A percentile compares a stretch with the other conserved stretches of the same genome.
Evolutionary conservation across 2,113 vertebrate species (phyloP).

Genomic region (Crocuta crocuta): DNA sequence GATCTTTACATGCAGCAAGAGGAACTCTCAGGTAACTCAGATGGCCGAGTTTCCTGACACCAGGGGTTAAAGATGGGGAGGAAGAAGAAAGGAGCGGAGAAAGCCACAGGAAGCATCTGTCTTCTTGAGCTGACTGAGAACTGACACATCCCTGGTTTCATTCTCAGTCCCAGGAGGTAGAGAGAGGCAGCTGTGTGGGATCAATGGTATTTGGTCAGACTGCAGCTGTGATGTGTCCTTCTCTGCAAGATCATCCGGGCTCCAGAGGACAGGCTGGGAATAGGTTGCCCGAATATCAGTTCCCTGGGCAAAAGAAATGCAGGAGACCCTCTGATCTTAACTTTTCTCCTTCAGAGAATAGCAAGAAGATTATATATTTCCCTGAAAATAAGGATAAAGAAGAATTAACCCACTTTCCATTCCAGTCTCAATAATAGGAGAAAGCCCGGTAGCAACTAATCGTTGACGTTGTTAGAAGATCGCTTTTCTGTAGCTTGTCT

Average conservation of each 20-base stretch:
- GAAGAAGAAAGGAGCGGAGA: neutral
- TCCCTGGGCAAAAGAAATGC: constrained; percentile 6
- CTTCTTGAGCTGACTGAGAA: neutral
- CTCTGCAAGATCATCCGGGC: constrained; percentile 34
- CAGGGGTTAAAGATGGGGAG: neutral
- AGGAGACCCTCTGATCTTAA: neutral
- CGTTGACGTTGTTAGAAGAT: neutral
- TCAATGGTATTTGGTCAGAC: constrained; percentile 42
- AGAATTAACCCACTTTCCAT: neutral
- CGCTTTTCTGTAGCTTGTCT: neutral
- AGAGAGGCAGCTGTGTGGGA: constrained; percentile 59
- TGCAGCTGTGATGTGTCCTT: constrained; percentile 47
- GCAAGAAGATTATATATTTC: neutral
- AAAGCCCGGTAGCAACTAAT: neutral
- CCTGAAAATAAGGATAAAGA: constrained; percentile 12
- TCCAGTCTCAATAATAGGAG: neutral
- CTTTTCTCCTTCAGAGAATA: neutral
- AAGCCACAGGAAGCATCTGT: neutral
- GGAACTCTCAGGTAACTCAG: neutral
- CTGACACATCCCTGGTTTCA: constrained; percentile 10
- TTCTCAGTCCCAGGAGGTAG: constrained; percentile 30
- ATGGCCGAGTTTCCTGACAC: neutral
- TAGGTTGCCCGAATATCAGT: constrained; percentile 16
- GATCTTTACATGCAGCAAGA: neutral
- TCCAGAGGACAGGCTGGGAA: constrained; percentile 8